Conservation (phyloP, 2,888 invertebrate species). For the Balanococcus diminutus region DNA sequence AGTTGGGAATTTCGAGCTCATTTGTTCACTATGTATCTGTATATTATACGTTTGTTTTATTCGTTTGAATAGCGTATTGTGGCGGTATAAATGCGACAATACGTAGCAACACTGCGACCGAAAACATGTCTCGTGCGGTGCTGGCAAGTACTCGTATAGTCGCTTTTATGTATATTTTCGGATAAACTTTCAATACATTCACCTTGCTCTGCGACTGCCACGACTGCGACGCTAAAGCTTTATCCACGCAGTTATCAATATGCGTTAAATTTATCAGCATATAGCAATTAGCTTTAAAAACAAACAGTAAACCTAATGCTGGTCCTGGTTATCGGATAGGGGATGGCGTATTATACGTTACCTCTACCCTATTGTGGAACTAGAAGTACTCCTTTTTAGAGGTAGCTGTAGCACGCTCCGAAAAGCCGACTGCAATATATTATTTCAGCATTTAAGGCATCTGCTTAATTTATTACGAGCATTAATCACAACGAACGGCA, state of each 20-base stretch:
- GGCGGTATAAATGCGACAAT: neutral
- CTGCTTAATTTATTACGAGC: slow-evolving; percentile 34
- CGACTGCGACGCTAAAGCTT: neutral
- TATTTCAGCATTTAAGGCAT: slow-evolving; percentile 39
- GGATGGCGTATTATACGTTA: slow-evolving; percentile 22
- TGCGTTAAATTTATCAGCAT: slow-evolving; percentile 23
- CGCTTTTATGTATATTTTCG: neutral
- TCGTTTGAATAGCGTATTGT: neutral
- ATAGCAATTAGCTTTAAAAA: slow-evolving; percentile 25
- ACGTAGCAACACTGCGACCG: neutral
- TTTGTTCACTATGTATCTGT: neutral
- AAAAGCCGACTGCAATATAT: slow-evolving; percentile 44
- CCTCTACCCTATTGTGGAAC: neutral
- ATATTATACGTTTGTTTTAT: neutral
- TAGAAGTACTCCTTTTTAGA: slow-evolving; percentile 30
- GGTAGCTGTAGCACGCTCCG: slow-evolving; percentile 21
- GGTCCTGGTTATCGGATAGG: neutral
- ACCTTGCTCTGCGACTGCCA: too few relatives aligned
- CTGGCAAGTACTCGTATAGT: neutral
- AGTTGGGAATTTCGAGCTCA: slow-evolving; percentile 18
- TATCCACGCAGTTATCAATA: slow-evolving; percentile 7
- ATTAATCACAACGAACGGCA: slow-evolving; percentile 38
- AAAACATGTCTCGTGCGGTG: neutral
- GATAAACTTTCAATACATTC: slow-evolving; percentile 2
- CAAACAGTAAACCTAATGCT: slow-evolving; percentile 28